Evolutionary conservation across 2,113 vertebrate genomes (phyloP), one percentile per base, ranked within the genome.

Genomic region (Neopipo cinnamomea): DNA sequence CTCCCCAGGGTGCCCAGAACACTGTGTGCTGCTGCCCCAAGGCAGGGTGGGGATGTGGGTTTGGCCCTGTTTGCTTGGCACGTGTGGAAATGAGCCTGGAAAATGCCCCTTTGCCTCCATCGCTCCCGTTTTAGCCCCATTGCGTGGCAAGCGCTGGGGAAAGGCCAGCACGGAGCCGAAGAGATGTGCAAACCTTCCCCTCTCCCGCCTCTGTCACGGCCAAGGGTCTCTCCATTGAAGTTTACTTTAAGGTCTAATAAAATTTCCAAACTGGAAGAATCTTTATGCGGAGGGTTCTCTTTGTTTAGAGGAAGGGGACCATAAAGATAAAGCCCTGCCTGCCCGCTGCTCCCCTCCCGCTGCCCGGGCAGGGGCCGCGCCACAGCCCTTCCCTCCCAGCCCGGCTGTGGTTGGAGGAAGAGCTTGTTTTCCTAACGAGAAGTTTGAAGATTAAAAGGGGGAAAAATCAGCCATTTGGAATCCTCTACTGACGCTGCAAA

Each of bases 401-500:
- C 90, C 2, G 8, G 37, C 75, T 52, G 62, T 0, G 4, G 31
- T n/a, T 1, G 2, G 85, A 95, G 96, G 92, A 89, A 96, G 91
- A 96, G 62, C 89, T 96, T 97, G 91, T 96, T 97, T 97, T 96
- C 90, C 90, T 97, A 93, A 95, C 28, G 5, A 97, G 94, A 97
- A 82, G 68, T 95, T 88, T 79, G 81, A 93, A 96, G 96, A 97
- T 97, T 96, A 97, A 96, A 97, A 94, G 88, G 80, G 73, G 74
- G 5, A 63, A 95, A 93, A 97, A 95, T 84, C 96, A 97, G 95
- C 91, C 95, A 81, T 96, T 97, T 97, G 97, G 96, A 97, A 97
- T 97, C 97, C 93, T 97, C 95, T 85, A 81, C 97, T 96, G 96
- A 97, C 81, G 93, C 95, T 97, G 94, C 97, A 97, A 97, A 97